A percentile compares a stretch with the other conserved stretches of the same genome.
These are phyloP conservation scores for Pocillopora meandrina DNA, from an alignment of 92 coral and sea anemone species.

Conservation along the genomic window DNA sequence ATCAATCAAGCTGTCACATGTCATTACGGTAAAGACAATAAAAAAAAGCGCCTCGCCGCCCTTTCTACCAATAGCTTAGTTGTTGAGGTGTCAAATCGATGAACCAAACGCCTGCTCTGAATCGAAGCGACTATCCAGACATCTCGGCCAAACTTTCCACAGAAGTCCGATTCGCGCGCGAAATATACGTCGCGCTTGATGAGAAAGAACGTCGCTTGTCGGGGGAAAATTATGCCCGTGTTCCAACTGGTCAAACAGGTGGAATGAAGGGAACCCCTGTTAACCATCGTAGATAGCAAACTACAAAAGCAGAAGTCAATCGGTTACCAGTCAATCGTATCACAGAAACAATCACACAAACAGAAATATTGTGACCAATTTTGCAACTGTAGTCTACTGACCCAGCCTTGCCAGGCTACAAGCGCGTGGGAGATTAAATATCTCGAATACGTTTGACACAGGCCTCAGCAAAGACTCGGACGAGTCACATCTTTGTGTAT, in stretches of 20 bases:
- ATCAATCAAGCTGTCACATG: conserved; percentile 99
- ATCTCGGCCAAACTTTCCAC: conserved; percentile 8
- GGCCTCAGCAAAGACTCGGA: conserved; percentile 23
- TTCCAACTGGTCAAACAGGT: conserved; percentile 37
- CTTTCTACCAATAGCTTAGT: conserved; percentile 92
- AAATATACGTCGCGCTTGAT: conserved; percentile 25
- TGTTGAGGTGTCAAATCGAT: conserved; percentile 94
- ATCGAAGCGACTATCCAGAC: conserved; percentile 34
- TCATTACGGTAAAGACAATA: conserved; percentile 91
- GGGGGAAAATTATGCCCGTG: conserved; percentile 6
- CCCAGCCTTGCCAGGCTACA: conserved; percentile 6
- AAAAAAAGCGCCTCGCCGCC: conserved; percentile 88
- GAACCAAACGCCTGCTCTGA: conserved; percentile 46
- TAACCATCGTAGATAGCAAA: conserved; percentile 19
- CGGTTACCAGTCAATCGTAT: conserved; percentile 19
- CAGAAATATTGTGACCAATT: conserved; percentile 34
- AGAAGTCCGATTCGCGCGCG: conserved; percentile 39
- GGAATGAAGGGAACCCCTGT: conserved; percentile 37
- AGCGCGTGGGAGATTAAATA: conserved; percentile 2
- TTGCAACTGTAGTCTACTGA: conserved; percentile 7
- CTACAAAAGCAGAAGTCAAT: conserved; percentile 43
- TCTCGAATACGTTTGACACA: conserved; percentile 10
- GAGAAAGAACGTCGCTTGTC: neutral
- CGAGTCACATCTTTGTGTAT: conserved; percentile 31
- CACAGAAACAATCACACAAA: conserved; percentile 36